phyloP scores from a whole-genome alignment of 2,113 vertebrate species.

The Syngnathus typhle region DNA sequence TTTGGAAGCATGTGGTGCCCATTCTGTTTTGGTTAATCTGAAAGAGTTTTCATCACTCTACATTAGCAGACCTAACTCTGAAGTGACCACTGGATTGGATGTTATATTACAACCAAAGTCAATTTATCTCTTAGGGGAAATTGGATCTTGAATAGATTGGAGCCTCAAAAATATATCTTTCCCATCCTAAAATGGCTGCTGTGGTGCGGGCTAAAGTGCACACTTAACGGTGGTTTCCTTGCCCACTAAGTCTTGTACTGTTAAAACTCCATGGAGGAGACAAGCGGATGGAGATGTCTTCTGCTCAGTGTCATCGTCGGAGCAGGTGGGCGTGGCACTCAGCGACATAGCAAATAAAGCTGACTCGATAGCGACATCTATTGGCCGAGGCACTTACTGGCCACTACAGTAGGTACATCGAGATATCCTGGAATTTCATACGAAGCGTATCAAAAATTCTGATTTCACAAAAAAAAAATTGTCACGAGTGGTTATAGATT shows the following conservation, averaged over 20 bases:
- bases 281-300: constrained; percentile 45
- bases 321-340: constrained; percentile 58
- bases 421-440: neutral
- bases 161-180: neutral
- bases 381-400: neutral
- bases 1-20: constrained; percentile 17
- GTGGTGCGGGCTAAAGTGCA: neutral
- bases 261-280: neutral
- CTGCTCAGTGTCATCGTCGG: constrained; percentile 36
- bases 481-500: no score
- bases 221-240: neutral
- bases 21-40: neutral
- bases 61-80: neutral
- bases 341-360: constrained; percentile 4
- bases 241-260: neutral
- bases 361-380: constrained; percentile 50
- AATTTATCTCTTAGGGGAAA: neutral
- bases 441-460: neutral
- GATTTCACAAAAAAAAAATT: no score
- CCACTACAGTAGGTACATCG: neutral
- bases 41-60: constrained; percentile 5
- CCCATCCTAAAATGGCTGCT: neutral
- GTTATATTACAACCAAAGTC: neutral
- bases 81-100: neutral
- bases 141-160: neutral